Evolutionary conservation across 2,113 vertebrate genomes (phyloP).

Genomic region (Myiagra hebetior): DNA sequence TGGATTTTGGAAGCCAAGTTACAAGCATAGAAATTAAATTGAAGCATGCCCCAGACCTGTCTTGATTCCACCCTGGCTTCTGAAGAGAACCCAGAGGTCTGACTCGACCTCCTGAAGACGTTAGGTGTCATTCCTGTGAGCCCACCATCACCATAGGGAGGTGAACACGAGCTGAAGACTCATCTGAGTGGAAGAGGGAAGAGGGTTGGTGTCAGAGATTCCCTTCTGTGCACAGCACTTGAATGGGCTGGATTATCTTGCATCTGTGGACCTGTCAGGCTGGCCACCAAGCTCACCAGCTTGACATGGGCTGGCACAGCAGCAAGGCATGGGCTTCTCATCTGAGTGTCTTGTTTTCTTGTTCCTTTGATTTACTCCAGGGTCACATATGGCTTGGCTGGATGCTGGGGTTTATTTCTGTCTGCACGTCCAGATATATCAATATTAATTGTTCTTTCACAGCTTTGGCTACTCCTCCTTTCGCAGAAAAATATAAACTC

Average conservation of each 20-base stretch:
- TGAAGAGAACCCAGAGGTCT: background rate
- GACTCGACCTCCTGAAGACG: accelerated
- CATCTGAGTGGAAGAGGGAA: background rate
- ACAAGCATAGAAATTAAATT: background rate
- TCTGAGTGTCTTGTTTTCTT: background rate
- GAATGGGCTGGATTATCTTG: background rate
- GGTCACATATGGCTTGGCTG: background rate
- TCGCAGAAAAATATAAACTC: background rate
- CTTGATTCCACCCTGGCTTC: background rate
- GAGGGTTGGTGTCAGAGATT: background rate
- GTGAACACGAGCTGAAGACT: background rate
- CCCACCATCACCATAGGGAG: background rate
- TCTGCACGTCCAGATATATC: background rate
- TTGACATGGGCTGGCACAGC: background rate
- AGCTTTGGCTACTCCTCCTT: background rate
- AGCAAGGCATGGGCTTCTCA: background rate
- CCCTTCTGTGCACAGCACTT: background rate
- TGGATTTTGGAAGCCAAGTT: background rate
- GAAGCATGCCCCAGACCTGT: background rate
- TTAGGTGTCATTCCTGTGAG: background rate
- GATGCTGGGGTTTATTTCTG: background rate
- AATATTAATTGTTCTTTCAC: background rate
- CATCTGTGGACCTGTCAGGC: background rate
- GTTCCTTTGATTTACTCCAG: background rate
- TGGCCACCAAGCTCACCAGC: background rate